Base-by-base conservation (phyloP, 2,797 vertebrate species). In the Neopelma chrysocephalum region DNA sequence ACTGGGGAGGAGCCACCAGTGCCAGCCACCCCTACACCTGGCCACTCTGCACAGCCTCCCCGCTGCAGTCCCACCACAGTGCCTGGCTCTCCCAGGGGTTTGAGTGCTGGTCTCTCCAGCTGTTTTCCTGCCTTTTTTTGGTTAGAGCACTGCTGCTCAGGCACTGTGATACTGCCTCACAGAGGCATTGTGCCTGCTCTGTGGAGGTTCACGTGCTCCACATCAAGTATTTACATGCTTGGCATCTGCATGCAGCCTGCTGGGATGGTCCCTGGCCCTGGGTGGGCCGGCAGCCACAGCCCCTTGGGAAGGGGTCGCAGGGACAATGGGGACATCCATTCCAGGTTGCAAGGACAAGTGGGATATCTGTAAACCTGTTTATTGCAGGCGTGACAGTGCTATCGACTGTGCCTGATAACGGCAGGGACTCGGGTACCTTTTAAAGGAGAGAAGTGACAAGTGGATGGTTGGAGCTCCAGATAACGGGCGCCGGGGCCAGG, bases 31-130 rank as follows among this genome's bases (percentile, higher is more conserved):
- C 14, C 58, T 2, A 2, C 0, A 8, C 51, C 40, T 25, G 12
- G 15, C 32, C 3, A 0, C 14, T 23, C 29, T 3, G 0, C 53
- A 23, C 1, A 2, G 29, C 34, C 18, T 60, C 19, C 10, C 58
- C 0, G 0, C 66, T 68, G 21, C 21, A 11, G 38, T 26, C 38
- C 40, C 1, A 0, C 25, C 15, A 1, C 1, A 0, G 32, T 21
- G 16, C 47, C 27, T 2, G 1, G 38, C 36, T 42, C 47, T 11
- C 0, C 8, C 0, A 0, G 2, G 43, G 16, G 0, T 15, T 18
- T 31, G 45, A 31, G 47, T 10, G 58, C 75, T 1, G 11, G 0
- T 31, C 14, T 38, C 68, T 82, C n/a, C 51, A 7, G 50, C 26
- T 54, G n/a, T 1, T 50, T 43, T 57, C 29, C 66, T 60, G 48